phyloP scores from a whole-genome alignment of 1,140 invertebrate genomes.

The Drosophila lowei region DNA sequence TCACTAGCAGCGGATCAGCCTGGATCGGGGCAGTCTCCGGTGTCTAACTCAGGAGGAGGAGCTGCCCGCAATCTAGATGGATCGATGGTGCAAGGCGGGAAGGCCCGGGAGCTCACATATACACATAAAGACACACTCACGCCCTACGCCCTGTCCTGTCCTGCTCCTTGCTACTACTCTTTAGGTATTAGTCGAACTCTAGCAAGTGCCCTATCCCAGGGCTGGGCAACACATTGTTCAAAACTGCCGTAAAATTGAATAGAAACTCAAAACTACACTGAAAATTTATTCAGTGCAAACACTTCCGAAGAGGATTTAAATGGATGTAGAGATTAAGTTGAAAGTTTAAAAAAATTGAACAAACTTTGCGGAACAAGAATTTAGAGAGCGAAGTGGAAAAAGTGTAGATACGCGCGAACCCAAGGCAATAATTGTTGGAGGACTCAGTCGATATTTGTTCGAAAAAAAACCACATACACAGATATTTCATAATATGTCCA shows the following conservation, averaged over 20 bases:
- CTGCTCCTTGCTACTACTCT: conserved; percentile 16
- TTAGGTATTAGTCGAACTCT: conserved; percentile 8
- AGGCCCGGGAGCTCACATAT: conserved; percentile 36
- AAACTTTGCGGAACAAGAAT: no score
- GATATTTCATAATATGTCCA: conserved; percentile 1
- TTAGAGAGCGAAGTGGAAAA: no score
- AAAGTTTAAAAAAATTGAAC: no score
- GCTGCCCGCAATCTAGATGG: conserved; percentile 12
- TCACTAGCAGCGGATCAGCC: conserved; percentile 86
- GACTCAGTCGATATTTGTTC: no score
- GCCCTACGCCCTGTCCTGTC: conserved; percentile 5
- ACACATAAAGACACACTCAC: conserved; percentile 17
- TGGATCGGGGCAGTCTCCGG: conserved; percentile 34
- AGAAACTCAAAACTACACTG: no score
- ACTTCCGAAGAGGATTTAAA: no score
- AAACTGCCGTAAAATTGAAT: no score
- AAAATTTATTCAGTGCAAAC: no score
- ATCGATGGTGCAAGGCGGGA: conserved; percentile 30
- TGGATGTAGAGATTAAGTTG: no score
- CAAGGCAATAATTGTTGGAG: conserved; percentile 6
- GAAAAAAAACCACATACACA: background rate
- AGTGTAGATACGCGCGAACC: no score
- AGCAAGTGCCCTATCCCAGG: no score
- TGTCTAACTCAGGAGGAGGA: conserved; percentile 41
- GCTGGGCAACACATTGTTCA: no score